Evolutionary conservation across 2,797 vertebrate genomes (phyloP), one percentile per base, ranked within the genome.

Genomic region (Furcifer pardalis): DNA sequence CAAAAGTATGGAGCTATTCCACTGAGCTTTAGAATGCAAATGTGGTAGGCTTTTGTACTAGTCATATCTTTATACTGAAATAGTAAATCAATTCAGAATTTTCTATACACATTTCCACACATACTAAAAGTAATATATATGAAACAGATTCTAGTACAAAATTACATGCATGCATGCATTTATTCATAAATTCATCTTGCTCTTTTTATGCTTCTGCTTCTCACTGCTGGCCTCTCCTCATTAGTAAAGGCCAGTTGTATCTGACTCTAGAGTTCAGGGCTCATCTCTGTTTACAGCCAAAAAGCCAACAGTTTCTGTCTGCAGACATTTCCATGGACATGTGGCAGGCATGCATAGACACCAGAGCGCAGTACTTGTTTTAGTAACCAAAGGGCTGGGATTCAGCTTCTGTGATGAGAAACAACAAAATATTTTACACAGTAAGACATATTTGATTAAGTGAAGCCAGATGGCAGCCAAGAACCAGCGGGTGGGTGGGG

Each of bases 391-490:
- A 75, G 21, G 23, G 83, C 40, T 75, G 84, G 60, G n/a, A 87
- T 60, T 63, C 85, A 30, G 63, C 90, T 89, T 44, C 30, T n/a
- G 35, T 69, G 78, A 89, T 81, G 81, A 84, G 87, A 52, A 6
- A 52, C 37, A 76, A 62, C 83, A 42, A 63, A 80, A 79, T 44
- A 0, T 0, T 89, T 73, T 88, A 68, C 1, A n/a, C 82, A 77
- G 83, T 63, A 79, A 79, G 91, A 84, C 85, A 85, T 81, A 91
- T 23, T 32, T 60, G 89, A 82, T 92, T 90, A 90, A 91, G 90
- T 84, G 73, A 91, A 91, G 88, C 91, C 94, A 95, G 94, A 94
- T 93, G 94, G 92, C 86, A 68, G 60, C 89, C 94, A 89, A 91
- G 91, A 65, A 83, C 88, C 88, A 83, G 89, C 68, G 37, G 63